Base-by-base conservation (phyloP, 2,888 invertebrate genomes). In the Ophion costatus region DNA sequence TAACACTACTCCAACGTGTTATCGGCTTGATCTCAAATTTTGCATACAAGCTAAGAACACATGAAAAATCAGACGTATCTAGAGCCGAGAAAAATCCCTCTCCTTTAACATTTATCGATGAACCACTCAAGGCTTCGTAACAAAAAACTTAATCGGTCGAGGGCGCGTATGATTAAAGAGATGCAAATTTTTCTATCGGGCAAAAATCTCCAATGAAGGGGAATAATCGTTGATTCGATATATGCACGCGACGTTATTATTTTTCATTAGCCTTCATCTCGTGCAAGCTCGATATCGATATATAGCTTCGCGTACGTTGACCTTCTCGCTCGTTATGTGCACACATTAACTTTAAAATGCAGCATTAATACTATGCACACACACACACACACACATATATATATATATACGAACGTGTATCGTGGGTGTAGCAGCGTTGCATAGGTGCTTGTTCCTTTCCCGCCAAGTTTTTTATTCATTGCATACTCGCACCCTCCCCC, bases 261-360 rank as follows among this genome's bases (percentile, higher is more conserved):
- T 74, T 82, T 74, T 78, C 82, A 82, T 78, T 74, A 78, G 38
- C 66, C 73, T 38, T 73, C 57, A 67, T 57, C 17, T 45, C 74
- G 73, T 69, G 67, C 45, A n/a, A 24, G 56, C 66, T 61, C 76
- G 67, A 73, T 56, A 66, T 67, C 63, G 67, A 57, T 71, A 38
- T 45, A 74, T 67, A 63, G n/a, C 38, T 33, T n/a, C 24, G 66
- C 33, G 83, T 83, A 75, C 83, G 70, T 83, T 80, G 83, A 80
- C 83, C 83, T 80, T 83, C 83, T 77, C 77, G 66, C 73, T 73
- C 80, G 61, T 76, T 63, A n/a, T 57, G 64, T 63, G 22, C 56
- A 57, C 73, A 75, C n/a, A 42, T 24, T 24, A 9, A 64, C 24
- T 29, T 51, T 6, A 51, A 29, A 63, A 38, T 42, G 20, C 57